Conservation (phyloP, 2,888 invertebrate species). For the Caenorhabditis sp. region DNA sequence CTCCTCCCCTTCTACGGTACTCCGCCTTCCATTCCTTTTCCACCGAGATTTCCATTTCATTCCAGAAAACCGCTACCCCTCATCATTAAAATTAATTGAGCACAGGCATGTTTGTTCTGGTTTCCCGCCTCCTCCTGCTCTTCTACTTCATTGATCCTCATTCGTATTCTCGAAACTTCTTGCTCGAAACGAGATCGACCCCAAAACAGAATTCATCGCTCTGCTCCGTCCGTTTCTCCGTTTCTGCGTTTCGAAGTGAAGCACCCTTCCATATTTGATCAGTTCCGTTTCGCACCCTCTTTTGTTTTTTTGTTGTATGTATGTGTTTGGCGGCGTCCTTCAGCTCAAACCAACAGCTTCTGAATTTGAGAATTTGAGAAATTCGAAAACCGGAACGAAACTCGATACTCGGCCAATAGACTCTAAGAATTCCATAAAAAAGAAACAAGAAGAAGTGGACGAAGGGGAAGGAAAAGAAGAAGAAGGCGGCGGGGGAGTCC, state of each 20-base stretch:
- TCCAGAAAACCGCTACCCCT: no score
- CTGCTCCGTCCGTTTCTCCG: background rate
- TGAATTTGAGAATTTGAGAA: background rate
- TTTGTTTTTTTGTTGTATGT: slow-evolving; percentile 18
- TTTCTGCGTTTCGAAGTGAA: slow-evolving; percentile 3
- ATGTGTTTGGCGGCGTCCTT: background rate
- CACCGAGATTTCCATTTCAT: background rate
- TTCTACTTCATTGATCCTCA: background rate
- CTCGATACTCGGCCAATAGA: slow-evolving; percentile 1
- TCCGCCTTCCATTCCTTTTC: background rate
- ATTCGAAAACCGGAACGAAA: slow-evolving; percentile 1
- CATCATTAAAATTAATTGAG: slow-evolving; percentile 14
- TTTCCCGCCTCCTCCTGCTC: background rate
- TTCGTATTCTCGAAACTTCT: slow-evolving; percentile 14
- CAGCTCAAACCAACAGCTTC: background rate
- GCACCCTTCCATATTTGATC: slow-evolving; percentile 10
- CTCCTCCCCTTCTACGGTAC: slow-evolving; percentile 19
- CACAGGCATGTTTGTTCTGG: slow-evolving; percentile 7
- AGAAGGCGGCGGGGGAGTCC: background rate
- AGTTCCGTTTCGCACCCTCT: slow-evolving; percentile 7
- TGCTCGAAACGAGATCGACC: background rate
- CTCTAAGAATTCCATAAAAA: background rate
- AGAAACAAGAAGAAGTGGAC: background rate
- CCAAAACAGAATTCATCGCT: slow-evolving; percentile 2
- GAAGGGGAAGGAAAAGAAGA: slow-evolving; percentile 6